Base-by-base conservation (phyloP, 2,797 vertebrate species). In the Enteromius argenteus region DNA sequence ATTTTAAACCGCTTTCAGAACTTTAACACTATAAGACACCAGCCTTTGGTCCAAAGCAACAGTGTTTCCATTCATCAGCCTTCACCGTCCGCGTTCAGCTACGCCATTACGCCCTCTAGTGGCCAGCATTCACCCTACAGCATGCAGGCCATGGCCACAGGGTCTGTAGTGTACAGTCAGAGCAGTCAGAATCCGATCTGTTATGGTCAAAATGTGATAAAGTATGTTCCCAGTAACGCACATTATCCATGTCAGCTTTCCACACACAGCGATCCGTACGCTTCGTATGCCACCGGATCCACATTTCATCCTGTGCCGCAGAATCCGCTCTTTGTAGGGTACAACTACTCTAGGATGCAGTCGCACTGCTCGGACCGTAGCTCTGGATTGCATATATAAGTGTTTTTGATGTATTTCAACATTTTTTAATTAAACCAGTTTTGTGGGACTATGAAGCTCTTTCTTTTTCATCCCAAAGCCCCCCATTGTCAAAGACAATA, bases 301-400 rank as follows among this genome's bases (percentile, higher is more conserved):
- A 88, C 85, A 5, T 92, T 91, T 76, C 81, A 93, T 14, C 90
- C 90, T 0, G 56, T 84, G 3, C 87, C 86, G 64, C 92, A 93
- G 23, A 89, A 85, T 75, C 92, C 92, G 7, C 39, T 94, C 83
- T 93, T 94, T 23, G 58, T 95, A 19, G 84, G 88, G 32, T 93
- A 94, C 73, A 85, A 86, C 7, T n/a, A 71, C 32, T 94, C 94
- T 37, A 84, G 51, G 56, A 21, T 87, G 27, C 23, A 87, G 11
- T 78, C 90, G 0, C 6, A 23, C 1, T 84, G 89, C 84, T 17
- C 81, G 2, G 83, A 81, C n/a, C 89, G 84, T 77, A 87, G 84
- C 13, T 3, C n/a, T 42, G 92, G 91, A 51, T 35, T 94, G 1
- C 93, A 92, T 79, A 95, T 95, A 66, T 95, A 83, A 92, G 21